A percentile compares a stretch with the other conserved stretches of the same genome.
phyloP scores from a whole-genome alignment of 1,140 invertebrate genomes.

The Meloidogyne hapla region DNA sequence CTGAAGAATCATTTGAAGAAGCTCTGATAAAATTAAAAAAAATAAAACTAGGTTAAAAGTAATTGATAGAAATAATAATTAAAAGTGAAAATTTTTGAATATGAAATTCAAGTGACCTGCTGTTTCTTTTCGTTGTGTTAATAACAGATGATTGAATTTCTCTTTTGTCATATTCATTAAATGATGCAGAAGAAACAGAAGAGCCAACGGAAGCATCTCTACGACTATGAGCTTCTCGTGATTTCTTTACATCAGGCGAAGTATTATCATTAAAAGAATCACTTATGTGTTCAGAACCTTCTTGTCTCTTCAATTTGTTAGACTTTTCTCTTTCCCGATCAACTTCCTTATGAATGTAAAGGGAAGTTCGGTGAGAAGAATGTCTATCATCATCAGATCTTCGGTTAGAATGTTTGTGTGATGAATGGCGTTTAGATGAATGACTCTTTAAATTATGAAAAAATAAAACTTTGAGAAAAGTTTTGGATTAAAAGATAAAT shows the following conservation, averaged over 20 bases:
- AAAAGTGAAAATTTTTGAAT: too few relatives aligned
- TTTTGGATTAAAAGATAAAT: too few relatives aligned
- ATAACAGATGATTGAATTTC: background rate
- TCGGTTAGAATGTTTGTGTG: background rate
- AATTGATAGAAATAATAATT: too few relatives aligned
- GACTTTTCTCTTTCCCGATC: background rate
- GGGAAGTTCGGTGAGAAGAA: too few relatives aligned
- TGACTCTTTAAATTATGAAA: background rate
- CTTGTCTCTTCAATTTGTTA: background rate
- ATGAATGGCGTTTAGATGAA: background rate
- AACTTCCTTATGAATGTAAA: background rate
- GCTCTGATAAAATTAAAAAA: background rate
- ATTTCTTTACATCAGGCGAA: background rate
- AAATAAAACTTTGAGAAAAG: background rate
- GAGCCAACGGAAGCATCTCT: background rate
- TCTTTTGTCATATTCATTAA: background rate
- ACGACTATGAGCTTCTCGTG: background rate
- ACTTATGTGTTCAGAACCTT: background rate
- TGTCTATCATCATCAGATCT: background rate
- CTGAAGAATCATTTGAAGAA: background rate
- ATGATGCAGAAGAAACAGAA: background rate
- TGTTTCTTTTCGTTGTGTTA: background rate
- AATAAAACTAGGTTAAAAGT: too few relatives aligned
- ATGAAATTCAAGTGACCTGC: too few relatives aligned
- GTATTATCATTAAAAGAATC: background rate